Evolutionary conservation across 1,140 invertebrate species (phyloP).

Genomic region (Psilanteris sp.): DNA sequence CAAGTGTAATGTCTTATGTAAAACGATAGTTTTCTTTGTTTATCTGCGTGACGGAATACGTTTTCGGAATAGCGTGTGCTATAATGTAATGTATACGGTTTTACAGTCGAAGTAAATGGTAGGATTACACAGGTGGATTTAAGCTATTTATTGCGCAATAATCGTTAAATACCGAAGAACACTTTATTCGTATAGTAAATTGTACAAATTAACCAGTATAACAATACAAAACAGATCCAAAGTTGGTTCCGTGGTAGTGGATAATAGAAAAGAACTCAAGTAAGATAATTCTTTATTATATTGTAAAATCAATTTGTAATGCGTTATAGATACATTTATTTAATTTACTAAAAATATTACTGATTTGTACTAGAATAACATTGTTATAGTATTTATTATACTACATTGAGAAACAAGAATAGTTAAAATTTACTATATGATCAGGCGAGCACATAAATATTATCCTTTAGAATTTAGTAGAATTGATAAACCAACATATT

Average conservation of each 20-base stretch:
- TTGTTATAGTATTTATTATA: too few species aligned
- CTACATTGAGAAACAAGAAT: too few species aligned
- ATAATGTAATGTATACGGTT: not conserved
- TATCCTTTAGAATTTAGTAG: too few species aligned
- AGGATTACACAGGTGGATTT: constrained; percentile 68
- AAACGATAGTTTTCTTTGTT: constrained; percentile 27
- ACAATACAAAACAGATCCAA: not conserved
- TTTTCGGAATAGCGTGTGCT: constrained; percentile 7
- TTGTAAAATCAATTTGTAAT: too few species aligned
- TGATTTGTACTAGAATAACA: too few species aligned
- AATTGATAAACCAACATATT: too few species aligned
- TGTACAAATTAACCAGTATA: constrained; percentile 28
- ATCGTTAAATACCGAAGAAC: constrained; percentile 70
- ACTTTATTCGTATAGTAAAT: constrained; percentile 24
- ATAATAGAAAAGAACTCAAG: not conserved
- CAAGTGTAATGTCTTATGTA: constrained; percentile 19
- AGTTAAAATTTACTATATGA: too few species aligned
- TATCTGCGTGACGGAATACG: constrained; percentile 15
- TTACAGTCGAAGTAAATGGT: constrained; percentile 40
- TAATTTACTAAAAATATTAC: too few species aligned
- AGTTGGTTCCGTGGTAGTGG: too few species aligned
- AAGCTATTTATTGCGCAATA: constrained; percentile 73
- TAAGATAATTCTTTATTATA: too few species aligned
- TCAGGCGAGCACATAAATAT: too few species aligned
- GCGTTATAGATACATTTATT: too few species aligned